Conservation (phyloP, 2,797 vertebrate species). For the Calcarius lapponicus region DNA sequence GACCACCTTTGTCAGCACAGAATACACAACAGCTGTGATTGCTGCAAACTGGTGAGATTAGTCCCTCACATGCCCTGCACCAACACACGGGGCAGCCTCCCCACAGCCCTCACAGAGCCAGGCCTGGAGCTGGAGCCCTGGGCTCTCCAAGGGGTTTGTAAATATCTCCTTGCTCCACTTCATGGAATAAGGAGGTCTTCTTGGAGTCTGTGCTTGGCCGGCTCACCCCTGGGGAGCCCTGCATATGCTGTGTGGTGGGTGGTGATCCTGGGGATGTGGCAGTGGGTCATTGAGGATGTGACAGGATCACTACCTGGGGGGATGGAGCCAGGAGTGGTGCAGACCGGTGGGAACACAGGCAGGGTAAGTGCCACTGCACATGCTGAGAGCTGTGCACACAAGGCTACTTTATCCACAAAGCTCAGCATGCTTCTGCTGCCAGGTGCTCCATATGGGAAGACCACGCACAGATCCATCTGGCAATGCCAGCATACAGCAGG, state of each 20-base stretch:
- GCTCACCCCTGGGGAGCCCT: rapidly evolving
- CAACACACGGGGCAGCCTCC: background rate
- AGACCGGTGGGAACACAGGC: background rate
- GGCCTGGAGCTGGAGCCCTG: background rate
- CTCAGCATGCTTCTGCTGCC: background rate
- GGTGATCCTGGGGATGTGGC: background rate
- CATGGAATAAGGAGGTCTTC: background rate
- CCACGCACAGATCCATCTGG: background rate
- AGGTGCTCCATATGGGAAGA: background rate
- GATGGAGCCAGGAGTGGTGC: background rate
- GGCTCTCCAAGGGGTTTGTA: background rate
- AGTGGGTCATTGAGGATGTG: background rate
- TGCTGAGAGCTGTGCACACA: background rate
- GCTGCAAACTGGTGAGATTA: background rate
- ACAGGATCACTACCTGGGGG: background rate
- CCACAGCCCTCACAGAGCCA: background rate
- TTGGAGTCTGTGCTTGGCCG: background rate
- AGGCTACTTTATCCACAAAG: background rate
- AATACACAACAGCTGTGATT: background rate
- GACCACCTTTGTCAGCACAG: background rate
- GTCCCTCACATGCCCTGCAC: background rate
- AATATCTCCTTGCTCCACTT: background rate
- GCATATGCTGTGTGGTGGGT: background rate
- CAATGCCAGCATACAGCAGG: background rate
- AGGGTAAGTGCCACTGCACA: rapidly evolving